Evolutionary conservation across 2,797 vertebrate genomes (phyloP).

Genomic region (Streptopelia turtur): DNA sequence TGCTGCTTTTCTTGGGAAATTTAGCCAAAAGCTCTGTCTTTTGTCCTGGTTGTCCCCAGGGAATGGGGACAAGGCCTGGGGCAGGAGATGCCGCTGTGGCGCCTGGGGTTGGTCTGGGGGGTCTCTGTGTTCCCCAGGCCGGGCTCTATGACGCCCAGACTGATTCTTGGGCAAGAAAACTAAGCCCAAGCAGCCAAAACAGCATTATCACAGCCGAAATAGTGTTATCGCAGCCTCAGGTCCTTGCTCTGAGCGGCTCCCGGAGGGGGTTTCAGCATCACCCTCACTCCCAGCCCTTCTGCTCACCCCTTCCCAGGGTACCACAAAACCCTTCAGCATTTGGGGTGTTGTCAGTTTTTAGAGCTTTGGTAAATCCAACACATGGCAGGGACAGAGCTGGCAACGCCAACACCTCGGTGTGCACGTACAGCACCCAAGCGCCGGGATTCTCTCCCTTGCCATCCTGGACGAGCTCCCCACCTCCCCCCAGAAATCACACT

Average conservation of each 20-base stretch:
- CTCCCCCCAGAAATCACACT: not conserved
- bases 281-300: not conserved
- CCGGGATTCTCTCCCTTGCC: not conserved
- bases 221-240: not conserved
- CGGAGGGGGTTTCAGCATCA: rapidly evolving
- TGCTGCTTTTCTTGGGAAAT: not conserved
- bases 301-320: too few relatives aligned
- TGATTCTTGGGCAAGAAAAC: not conserved
- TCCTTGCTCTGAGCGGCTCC: rapidly evolving
- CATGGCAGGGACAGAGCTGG: rapidly evolving
- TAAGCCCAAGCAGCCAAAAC: rapidly evolving
- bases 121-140: too few relatives aligned
- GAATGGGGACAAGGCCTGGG: rapidly evolving
- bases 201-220: too few relatives aligned
- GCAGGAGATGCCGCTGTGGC: not conserved
- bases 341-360: not conserved
- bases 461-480: not conserved
- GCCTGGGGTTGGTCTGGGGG: not conserved
- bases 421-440: rapidly evolving
- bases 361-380: not conserved
- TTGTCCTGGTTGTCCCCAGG: not conserved
- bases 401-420: rapidly evolving
- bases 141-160: not conserved
- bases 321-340: rapidly evolving
- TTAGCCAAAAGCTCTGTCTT: rapidly evolving